phyloP scores from a whole-genome alignment of 2,113 vertebrate genomes.

The Sciurus niger region DNA sequence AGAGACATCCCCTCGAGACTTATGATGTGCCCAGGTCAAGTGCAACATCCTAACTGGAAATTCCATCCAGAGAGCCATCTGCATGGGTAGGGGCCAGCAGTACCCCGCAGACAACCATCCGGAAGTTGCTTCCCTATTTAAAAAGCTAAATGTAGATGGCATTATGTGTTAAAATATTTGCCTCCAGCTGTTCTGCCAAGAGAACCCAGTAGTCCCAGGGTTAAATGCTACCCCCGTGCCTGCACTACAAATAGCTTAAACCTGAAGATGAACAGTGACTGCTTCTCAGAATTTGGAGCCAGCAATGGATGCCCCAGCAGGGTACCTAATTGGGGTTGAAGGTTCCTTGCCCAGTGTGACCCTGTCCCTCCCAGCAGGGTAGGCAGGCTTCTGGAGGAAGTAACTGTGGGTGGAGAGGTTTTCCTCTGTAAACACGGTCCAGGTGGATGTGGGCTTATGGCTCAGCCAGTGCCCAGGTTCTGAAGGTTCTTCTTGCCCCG shows the following conservation, averaged over 20 bases:
- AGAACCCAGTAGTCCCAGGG: constrained; percentile 80
- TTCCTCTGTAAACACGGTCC: neutral
- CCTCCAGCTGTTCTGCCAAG: constrained; percentile 69
- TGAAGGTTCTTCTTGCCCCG: neutral
- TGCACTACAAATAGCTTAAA: constrained; percentile 46
- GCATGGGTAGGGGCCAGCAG: no score
- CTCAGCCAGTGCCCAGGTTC: neutral
- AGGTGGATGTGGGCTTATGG: accelerated
- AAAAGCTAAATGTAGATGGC: constrained; percentile 23
- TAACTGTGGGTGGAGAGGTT: neutral
- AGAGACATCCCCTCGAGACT: neutral
- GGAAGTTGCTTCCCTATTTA: constrained; percentile 48
- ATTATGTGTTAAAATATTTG: constrained; percentile 73
- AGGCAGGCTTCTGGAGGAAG: neutral
- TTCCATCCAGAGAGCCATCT: neutral
- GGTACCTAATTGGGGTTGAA: neutral
- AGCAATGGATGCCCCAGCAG: neutral
- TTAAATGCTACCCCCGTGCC: constrained; percentile 77
- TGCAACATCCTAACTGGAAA: neutral
- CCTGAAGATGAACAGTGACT: constrained; percentile 26
- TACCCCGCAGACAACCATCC: neutral
- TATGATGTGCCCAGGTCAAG: neutral
- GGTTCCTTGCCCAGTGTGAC: neutral
- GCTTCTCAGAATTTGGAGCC: neutral
- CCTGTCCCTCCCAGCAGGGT: neutral